A percentile compares a stretch with the other conserved stretches of the same genome.
phyloP scores from a whole-genome alignment of 2,888 invertebrate species.

The Nysson spinosus region DNA sequence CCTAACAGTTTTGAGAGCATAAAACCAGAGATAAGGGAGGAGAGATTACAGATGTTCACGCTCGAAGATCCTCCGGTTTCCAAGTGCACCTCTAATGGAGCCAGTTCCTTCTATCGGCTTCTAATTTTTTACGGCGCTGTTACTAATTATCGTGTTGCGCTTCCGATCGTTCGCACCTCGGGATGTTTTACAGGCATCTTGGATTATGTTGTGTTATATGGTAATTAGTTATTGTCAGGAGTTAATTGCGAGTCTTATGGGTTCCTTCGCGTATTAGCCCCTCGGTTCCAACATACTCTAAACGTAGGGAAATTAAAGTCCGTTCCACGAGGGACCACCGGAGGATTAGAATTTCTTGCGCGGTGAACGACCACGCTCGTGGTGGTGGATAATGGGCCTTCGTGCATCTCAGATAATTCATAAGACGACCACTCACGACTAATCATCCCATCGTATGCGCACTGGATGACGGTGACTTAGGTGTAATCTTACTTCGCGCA shows the following conservation, averaged over 20 bases:
- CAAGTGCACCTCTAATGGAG: slow-evolving; percentile 40
- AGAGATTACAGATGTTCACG: slow-evolving; percentile 37
- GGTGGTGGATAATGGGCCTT: slow-evolving; percentile 26
- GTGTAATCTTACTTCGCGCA: slow-evolving; percentile 4
- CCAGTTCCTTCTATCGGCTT: slow-evolving; percentile 31
- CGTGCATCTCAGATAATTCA: slow-evolving; percentile 31
- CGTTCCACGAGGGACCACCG: slow-evolving; percentile 24
- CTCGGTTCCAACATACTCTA: not conserved
- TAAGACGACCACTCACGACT: slow-evolving; percentile 33
- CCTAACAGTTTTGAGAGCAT: slow-evolving; percentile 8
- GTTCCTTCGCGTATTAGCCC: not conserved
- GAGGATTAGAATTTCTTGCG: slow-evolving; percentile 41
- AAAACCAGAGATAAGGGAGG: slow-evolving; percentile 8
- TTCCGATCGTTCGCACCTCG: not conserved
- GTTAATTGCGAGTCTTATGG: slow-evolving; percentile 4
- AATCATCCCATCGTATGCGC: slow-evolving; percentile 22
- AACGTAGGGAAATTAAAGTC: slow-evolving; percentile 1
- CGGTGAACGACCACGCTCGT: slow-evolving; percentile 4
- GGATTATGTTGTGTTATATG: not conserved
- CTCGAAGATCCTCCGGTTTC: slow-evolving; percentile 1
- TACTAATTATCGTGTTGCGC: not conserved
- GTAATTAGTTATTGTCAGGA: slow-evolving; percentile 22
- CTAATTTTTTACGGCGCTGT: slow-evolving; percentile 32
- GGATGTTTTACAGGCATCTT: not conserved
- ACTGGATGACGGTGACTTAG: slow-evolving; percentile 8